Evolutionary conservation across 2,888 invertebrate genomes (phyloP), one percentile per base, ranked within the genome.

Genomic region (Coecobrya sp.): DNA sequence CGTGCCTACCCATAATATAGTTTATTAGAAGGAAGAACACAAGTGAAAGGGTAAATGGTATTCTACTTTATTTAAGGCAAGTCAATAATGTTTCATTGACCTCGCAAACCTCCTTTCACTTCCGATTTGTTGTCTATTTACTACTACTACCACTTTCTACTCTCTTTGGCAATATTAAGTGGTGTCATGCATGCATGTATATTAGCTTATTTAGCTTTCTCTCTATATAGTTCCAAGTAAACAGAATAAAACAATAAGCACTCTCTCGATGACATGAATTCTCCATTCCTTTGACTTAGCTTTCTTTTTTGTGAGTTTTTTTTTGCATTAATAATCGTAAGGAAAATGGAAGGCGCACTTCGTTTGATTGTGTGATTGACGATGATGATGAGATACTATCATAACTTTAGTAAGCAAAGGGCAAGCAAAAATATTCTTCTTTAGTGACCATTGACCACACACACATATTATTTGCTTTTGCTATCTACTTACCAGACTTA

Each of bases 401-500:
- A 10, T 52, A 52, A 10, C n/a, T 59, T 7, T 10, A 42, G 55
- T 59, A 19, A 4, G 10, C 1, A 68, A 68, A 68, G 68, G 30
- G 68, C 30, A 68, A 30, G 68, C 27, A 30, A 27, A 2, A 68
- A 16, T 10, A 68, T 25, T 11, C n/a, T n/a, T 16, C 16, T 10
- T 30, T 4, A 19, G n/a, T 49, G 49, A 7, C 5, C 10, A 7
- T 49, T 49, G 49, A 49, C 4, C n/a, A 55, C 4, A 2, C n/a
- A 55, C n/a, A 55, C 4, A 2, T 55, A 55, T 42, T 68, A 42
- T 42, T 22, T 76, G 59, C 55, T 25, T 19, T 73, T 27, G 8
- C 13, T 76, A 45, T 49, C 16, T 25, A 19, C 79, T 94, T 93
- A 95, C 95, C 94, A 94, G 45, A 82, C 92, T 88, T 84, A 95